These are phyloP conservation scores for Drosophila guanche DNA, from an alignment of 1,140 invertebrate species.

Conservation along the genomic window DNA sequence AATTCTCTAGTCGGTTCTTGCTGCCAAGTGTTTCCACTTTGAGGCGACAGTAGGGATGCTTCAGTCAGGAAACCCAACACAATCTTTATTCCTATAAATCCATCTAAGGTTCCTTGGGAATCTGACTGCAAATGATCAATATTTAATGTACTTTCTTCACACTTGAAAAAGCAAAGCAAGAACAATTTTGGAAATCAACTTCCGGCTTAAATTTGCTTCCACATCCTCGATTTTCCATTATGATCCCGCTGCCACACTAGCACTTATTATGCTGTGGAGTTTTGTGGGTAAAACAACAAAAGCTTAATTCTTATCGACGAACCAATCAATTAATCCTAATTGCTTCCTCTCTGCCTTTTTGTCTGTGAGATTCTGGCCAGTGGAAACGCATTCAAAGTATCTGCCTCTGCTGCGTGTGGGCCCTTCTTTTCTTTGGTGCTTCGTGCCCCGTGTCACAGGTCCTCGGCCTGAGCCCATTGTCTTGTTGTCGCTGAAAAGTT, in stretches of 20 bases:
- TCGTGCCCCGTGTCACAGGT: background rate
- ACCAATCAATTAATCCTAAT: background rate
- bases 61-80: too few relatives aligned
- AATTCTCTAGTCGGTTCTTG: conserved; percentile 32
- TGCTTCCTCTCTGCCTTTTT: background rate
- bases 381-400: conserved; percentile 8
- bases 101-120: too few relatives aligned
- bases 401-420: conserved; percentile 9
- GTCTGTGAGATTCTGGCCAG: conserved; percentile 3
- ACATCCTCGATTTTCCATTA: too few relatives aligned
- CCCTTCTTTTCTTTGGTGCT: conserved; percentile 1
- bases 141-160: too few relatives aligned
- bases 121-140: too few relatives aligned
- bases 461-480: conserved; percentile 15
- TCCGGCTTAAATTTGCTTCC: too few relatives aligned
- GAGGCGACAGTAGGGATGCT: conserved; percentile 16
- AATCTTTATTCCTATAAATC: too few relatives aligned
- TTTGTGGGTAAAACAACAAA: background rate
- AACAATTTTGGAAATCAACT: too few relatives aligned
- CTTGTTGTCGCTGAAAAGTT: conserved; percentile 48
- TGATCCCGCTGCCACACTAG: too few relatives aligned
- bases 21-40: conserved; percentile 55
- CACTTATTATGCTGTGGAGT: too few relatives aligned
- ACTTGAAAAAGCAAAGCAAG: too few relatives aligned
- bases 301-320: conserved; percentile 5